These are phyloP conservation scores for Limnephilus lunatus DNA, from an alignment of 2,888 invertebrate genomes.

Conservation along the genomic window DNA sequence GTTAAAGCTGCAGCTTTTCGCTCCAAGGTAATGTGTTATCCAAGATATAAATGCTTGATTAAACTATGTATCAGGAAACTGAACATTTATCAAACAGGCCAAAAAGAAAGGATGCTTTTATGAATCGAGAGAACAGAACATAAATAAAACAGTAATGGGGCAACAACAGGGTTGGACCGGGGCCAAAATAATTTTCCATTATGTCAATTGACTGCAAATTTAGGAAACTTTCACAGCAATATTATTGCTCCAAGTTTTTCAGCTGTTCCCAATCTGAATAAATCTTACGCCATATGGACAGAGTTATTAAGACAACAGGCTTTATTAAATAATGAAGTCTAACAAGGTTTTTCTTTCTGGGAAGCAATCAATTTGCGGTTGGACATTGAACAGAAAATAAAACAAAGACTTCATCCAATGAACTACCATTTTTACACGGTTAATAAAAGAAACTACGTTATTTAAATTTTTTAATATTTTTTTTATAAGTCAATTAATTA, in stretches of 20 bases:
- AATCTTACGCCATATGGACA: neutral
- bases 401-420: neutral
- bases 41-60: neutral
- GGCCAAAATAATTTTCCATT: conserved; percentile 23
- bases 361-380: neutral
- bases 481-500: no score
- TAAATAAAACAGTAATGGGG: neutral
- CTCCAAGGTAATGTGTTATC: neutral
- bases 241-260: neutral
- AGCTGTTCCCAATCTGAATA: neutral
- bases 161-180: conserved; percentile 14
- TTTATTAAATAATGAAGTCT: neutral
- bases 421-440: no score
- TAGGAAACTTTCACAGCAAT: conserved; percentile 12
- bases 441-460: no score
- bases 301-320: neutral
- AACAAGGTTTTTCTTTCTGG: neutral
- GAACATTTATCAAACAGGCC: neutral
- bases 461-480: no score
- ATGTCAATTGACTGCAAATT: conserved; percentile 29
- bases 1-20: neutral
- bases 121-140: neutral
- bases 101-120: neutral
- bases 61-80: neutral
- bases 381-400: neutral